Evolutionary conservation across 2,113 vertebrate genomes (phyloP), one percentile per base, ranked within the genome.

Genomic region (Hypanus sabinus): DNA sequence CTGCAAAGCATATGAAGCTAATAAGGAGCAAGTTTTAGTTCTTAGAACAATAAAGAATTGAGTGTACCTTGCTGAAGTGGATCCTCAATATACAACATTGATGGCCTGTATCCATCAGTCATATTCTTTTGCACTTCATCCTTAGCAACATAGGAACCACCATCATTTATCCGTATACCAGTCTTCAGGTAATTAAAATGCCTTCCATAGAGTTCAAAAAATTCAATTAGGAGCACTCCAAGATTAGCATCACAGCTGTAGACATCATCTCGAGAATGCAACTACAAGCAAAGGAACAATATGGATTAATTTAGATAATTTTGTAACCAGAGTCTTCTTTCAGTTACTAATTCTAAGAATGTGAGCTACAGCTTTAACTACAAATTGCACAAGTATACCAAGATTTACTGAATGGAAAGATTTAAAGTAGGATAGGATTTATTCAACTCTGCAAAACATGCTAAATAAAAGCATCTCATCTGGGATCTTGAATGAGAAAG

Each of bases 131-230:
- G 98, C 94, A 99, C 98, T 94, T 99, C 99, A 80, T 99, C 99
- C 96, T 99, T 99, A 96, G 99, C 98, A 95, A 99, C 98, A 0
- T 99, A 99, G 80, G 98, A 98, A 83, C 99, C 99, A 30, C 99
- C 99, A 68, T 99, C 99, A 96, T 98, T 99, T 96, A 99, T 99
- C 96, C 98, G 97, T 96, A 99, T 99, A 94, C 99, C 99, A 0
- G 99, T 99, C 96, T 99, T 99, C 96, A 99, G 96, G 95, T 99
- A 99, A 97, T 99, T 99, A 96, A 99, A 99, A 96, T 99, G 97
- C 94, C 98, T 98, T 94, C 99, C 99, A 94, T 99, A 99, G 77
- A 99, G 97, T 96, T 99, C 98, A 94, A 99, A 99, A 97, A 99
- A 99, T 94, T 99, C 99, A 95, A 99, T 99, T 95, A 99, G 97